These are phyloP conservation scores for Semotilus atromaculatus DNA, from an alignment of 2,797 vertebrate genomes.

Conservation along the genomic window DNA sequence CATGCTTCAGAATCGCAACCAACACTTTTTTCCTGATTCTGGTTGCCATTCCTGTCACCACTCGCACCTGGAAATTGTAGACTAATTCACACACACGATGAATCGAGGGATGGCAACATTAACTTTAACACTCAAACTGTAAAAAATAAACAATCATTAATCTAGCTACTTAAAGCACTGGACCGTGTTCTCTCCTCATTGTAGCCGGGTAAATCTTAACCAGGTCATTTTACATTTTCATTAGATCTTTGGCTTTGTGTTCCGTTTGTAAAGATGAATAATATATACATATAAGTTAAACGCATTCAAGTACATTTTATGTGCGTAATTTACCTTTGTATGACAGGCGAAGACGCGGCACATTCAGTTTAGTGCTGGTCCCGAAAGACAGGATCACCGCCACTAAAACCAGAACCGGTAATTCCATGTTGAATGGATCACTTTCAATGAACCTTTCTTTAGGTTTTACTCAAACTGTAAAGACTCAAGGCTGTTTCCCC, in stretches of 20 bases:
- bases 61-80: background rate
- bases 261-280: background rate
- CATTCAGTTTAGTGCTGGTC: constrained; percentile 72
- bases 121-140: constrained; percentile 2
- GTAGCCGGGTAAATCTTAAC: background rate
- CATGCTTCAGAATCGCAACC: background rate
- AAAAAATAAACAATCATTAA: constrained; percentile 17
- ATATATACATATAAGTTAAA: background rate
- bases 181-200: background rate
- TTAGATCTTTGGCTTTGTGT: background rate
- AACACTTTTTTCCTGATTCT: background rate
- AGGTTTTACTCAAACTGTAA: background rate
- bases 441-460: background rate
- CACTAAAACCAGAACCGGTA: constrained; percentile 63
- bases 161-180: background rate
- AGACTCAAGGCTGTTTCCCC: background rate
- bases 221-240: background rate
- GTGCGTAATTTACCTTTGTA: constrained; percentile 75
- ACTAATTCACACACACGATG: background rate
- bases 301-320: background rate
- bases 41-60: background rate
- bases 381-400: constrained; percentile 61
- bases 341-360: constrained; percentile 80
- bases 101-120: constrained; percentile 5
- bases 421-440: constrained; percentile 68